Evolutionary conservation across 2,113 vertebrate species (phyloP).

Genomic region (Edolisoma coerulescens): DNA sequence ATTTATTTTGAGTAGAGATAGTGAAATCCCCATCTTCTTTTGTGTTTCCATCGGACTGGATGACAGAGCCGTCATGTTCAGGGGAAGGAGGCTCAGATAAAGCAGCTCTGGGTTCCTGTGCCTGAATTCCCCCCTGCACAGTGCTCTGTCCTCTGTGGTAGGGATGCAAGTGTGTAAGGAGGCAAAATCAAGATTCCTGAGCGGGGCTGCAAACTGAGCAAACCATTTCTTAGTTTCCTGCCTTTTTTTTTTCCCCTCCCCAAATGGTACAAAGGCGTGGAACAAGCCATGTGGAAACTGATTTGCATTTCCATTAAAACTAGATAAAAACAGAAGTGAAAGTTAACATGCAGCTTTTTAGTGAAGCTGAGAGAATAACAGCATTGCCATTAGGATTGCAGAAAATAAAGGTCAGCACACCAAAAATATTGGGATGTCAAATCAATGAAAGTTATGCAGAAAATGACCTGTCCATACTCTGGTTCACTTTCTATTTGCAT

Average conservation of each 20-base stretch:
- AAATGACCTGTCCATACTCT: not conserved
- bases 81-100: not conserved
- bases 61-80: not conserved
- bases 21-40: not conserved
- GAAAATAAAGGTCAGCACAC: not conserved
- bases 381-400: not conserved
- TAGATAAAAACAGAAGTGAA: not conserved
- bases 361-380: not conserved
- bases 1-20: not conserved
- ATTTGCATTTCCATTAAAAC: conserved; percentile 2
- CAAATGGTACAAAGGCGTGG: not conserved
- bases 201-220: not conserved
- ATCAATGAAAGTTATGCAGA: not conserved
- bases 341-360: not conserved
- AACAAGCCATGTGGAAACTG: not conserved
- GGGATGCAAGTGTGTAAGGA: not conserved
- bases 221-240: not conserved
- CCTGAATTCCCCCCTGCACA: not conserved
- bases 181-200: not conserved
- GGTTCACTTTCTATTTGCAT: not conserved
- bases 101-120: not conserved
- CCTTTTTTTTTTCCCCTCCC: not conserved
- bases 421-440: not conserved
- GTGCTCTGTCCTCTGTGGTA: not conserved
- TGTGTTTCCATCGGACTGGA: not conserved